These are phyloP conservation scores for Colaptes auratus DNA, from an alignment of 2,113 vertebrate species.

Conservation along the genomic window DNA sequence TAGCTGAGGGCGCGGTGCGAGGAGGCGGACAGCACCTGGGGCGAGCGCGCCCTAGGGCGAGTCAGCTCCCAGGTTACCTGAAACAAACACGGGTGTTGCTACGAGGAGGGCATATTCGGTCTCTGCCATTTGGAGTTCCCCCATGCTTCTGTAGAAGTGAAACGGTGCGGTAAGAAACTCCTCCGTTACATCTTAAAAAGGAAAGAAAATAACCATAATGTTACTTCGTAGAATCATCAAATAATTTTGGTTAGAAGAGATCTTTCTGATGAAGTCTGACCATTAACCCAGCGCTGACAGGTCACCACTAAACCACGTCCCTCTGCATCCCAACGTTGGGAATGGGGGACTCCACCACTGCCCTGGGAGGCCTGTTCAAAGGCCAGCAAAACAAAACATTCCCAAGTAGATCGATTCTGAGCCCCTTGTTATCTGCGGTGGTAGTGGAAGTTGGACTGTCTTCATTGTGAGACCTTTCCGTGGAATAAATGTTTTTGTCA, in stretches of 20 bases:
- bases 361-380: too few relatives aligned
- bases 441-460: constrained; percentile 63
- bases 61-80: constrained; percentile 76
- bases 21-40: too few relatives aligned
- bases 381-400: neutral
- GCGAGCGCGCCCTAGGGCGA: rapidly evolving
- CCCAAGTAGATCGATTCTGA: neutral
- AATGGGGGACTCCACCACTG: too few relatives aligned
- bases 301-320: too few relatives aligned
- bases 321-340: too few relatives aligned
- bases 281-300: too few relatives aligned
- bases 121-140: constrained; percentile 83
- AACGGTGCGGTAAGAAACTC: constrained; percentile 86
- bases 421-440: constrained; percentile 57
- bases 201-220: neutral
- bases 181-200: constrained; percentile 80
- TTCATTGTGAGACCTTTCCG: too few relatives aligned
- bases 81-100: constrained; percentile 89
- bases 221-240: neutral
- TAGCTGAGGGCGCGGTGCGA: neutral
- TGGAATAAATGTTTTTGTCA: constrained; percentile 63
- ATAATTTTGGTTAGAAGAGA: too few relatives aligned
- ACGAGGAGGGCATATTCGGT: constrained; percentile 90
- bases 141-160: constrained; percentile 93
- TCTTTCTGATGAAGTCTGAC: too few relatives aligned